These are phyloP conservation scores for Halictus ligatus DNA, from an alignment of 2,888 invertebrate genomes.

Conservation along the genomic window DNA sequence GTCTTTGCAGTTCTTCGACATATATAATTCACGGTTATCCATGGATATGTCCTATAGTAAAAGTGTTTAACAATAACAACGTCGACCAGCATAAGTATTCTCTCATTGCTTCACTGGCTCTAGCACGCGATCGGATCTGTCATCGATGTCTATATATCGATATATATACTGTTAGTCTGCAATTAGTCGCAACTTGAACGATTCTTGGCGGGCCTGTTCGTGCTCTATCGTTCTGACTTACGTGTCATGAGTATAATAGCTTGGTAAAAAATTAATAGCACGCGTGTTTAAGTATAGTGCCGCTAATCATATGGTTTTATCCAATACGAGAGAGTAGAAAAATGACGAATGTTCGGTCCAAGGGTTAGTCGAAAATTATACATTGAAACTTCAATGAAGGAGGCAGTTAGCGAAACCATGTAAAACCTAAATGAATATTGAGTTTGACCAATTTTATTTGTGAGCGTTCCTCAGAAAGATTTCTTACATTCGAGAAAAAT, in stretches of 20 bases:
- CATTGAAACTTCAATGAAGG: neutral
- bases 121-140: neutral
- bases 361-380: neutral
- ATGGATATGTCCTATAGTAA: slow-evolving; percentile 64
- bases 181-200: slow-evolving; percentile 8
- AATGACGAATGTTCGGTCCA: neutral
- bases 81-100: slow-evolving; percentile 23
- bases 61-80: slow-evolving; percentile 61
- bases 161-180: neutral
- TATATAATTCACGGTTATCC: slow-evolving; percentile 60
- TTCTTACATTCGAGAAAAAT: neutral
- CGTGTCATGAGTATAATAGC: neutral
- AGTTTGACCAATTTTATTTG: neutral
- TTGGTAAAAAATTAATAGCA: slow-evolving; percentile 9
- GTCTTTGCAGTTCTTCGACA: slow-evolving; percentile 56
- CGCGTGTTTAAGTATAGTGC: neutral
- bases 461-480: neutral
- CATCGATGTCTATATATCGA: neutral
- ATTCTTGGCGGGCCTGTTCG: neutral
- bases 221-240: neutral
- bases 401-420: neutral
- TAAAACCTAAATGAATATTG: neutral
- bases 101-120: neutral
- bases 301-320: neutral
- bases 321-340: slow-evolving; percentile 17